phyloP scores from a whole-genome alignment of 2,797 vertebrate genomes.

The Lagorchestes hirsutus region DNA sequence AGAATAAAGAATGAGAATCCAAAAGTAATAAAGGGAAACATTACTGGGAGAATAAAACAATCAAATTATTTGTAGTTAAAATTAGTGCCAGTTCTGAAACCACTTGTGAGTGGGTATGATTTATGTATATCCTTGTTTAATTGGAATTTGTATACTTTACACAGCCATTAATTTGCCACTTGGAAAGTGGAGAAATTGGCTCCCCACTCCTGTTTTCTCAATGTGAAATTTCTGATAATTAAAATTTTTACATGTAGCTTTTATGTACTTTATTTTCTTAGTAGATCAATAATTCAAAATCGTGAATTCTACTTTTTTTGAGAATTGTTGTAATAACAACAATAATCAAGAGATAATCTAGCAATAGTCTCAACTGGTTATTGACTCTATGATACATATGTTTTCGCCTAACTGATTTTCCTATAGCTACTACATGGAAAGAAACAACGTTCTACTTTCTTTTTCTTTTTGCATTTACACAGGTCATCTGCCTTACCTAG shows the following conservation, averaged over 20 bases:
- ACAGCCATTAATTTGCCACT: conserved; percentile 49
- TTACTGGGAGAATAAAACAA: conserved; percentile 50
- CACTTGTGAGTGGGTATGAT: conserved; percentile 31
- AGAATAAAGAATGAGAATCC: conserved; percentile 17
- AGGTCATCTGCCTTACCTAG: not conserved
- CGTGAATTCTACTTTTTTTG: not conserved
- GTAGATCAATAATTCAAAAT: not conserved
- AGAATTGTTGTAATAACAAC: not conserved
- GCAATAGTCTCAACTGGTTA: not conserved
- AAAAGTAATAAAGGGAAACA: conserved; percentile 28
- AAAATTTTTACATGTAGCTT: conserved; percentile 21
- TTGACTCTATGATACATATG: not conserved
- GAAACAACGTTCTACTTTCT: not conserved
- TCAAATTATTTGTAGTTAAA: conserved; percentile 36
- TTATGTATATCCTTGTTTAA: conserved; percentile 57
- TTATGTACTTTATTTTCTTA: not conserved
- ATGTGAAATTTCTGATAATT: conserved; percentile 22
- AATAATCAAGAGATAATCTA: not conserved
- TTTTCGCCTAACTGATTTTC: not conserved
- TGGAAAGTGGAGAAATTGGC: conserved; percentile 63
- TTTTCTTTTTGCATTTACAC: not conserved
- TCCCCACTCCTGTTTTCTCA: conserved; percentile 35
- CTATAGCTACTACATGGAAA: not conserved
- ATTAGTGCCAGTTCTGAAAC: conserved; percentile 41
- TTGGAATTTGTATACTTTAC: conserved; percentile 53